Evolutionary conservation across 2,113 vertebrate species (phyloP).

Genomic region (Atractosteus spatula): DNA sequence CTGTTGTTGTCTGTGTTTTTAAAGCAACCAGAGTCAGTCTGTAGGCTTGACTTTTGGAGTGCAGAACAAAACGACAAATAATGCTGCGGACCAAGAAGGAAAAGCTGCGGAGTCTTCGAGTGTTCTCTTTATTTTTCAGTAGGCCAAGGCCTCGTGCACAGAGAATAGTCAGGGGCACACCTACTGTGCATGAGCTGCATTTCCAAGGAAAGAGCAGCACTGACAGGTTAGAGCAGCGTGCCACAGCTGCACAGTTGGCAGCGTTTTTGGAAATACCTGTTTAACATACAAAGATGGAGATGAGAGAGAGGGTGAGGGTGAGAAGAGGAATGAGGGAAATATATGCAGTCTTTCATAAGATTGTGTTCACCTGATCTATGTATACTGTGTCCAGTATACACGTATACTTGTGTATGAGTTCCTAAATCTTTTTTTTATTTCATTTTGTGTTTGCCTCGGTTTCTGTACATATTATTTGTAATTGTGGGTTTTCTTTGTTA

Average conservation of each 20-base stretch:
- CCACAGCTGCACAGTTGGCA: conserved; percentile 45
- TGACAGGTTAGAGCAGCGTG: conserved; percentile 53
- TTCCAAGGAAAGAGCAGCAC: conserved; percentile 10
- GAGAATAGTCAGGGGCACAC: background rate
- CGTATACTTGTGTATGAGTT: no score
- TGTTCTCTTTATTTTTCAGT: background rate
- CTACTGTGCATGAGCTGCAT: background rate
- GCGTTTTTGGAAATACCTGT: conserved; percentile 58
- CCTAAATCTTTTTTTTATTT: no score
- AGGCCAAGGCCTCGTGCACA: background rate
- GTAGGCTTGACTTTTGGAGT: no score
- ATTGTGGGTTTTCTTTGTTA: no score
- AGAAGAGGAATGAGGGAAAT: background rate
- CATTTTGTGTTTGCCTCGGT: no score
- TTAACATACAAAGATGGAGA: conserved; percentile 40
- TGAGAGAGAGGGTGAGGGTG: conserved; percentile 15
- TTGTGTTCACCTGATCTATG: conserved; percentile 12
- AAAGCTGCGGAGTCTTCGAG: background rate
- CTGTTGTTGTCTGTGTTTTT: no score
- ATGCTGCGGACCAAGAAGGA: background rate
- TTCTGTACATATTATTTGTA: no score
- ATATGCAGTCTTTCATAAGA: background rate
- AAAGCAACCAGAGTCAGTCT: no score
- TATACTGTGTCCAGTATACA: no score
- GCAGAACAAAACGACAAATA: no score